Evolutionary conservation across 2,797 vertebrate species (phyloP), one percentile per base, ranked within the genome.

Genomic region (Iguana delicatissima): DNA sequence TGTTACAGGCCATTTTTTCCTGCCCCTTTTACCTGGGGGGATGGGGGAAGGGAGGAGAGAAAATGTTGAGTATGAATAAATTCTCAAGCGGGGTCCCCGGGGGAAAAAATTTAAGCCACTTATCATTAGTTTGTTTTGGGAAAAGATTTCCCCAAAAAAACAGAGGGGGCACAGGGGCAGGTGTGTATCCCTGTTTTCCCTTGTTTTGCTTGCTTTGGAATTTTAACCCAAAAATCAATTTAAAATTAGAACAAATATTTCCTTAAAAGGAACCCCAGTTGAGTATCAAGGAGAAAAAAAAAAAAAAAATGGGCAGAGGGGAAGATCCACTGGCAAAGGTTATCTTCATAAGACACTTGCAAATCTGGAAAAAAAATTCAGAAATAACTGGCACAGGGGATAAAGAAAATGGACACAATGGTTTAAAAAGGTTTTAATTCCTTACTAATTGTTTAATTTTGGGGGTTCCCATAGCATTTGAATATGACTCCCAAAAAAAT

Each of bases 141-240:
- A n/a, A n/a, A 80, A 87, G 7, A 64, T 50, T 77, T 80, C 4
- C 12, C 59, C 59, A n/a, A 77, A 77, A 50, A 64, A 80, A 87
- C n/a, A 38, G 18, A 52, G n/a, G n/a, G 64, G 59, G 6, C 38
- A 32, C 32, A 42, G n/a, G 6, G 22, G 9, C 16, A 24, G 9
- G 4, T 32, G 26, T 69, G 26, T 69, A 5, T 67, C 6, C 29
- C 24, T 67, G 29, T n/a, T n/a, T n/a, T n/a, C n/a, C n/a, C n/a
- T n/a, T 69, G 26, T 32, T 67, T 57, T 52, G 50, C n/a, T 59
- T 32, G 29, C 14, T 67, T 69, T 80, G 10, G 77, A 67, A 72
- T n/a, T 50, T 79, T 46, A 80, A 88, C 59, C 46, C n/a, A n/a
- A n/a, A 80, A 80, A 52, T 69, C 24, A 35, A 38, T 67, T 88